phyloP scores from a whole-genome alignment of 2,113 vertebrate species.

The Sphaerodactylus townsendi region DNA sequence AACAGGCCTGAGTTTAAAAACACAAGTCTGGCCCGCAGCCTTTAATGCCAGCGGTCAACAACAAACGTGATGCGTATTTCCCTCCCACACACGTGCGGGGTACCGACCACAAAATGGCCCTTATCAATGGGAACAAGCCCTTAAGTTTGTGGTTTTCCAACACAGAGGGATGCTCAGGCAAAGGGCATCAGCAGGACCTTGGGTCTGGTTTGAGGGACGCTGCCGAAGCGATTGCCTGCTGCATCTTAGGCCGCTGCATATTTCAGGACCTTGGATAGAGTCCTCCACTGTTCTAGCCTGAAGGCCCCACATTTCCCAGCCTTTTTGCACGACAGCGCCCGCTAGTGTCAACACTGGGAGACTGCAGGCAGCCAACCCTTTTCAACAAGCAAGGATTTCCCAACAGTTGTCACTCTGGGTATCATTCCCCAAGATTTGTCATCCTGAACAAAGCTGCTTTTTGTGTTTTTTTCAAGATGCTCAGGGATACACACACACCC shows the following conservation, averaged over 20 bases:
- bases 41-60: background rate
- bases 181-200: background rate
- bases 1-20: background rate
- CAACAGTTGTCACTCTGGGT: background rate
- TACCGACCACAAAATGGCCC: background rate
- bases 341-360: background rate
- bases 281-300: background rate
- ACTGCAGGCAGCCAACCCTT: background rate
- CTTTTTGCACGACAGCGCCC: background rate
- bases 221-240: background rate
- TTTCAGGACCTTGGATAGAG: constrained; percentile 26
- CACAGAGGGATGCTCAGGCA: background rate
- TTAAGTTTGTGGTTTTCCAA: background rate
- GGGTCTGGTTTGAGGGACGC: background rate
- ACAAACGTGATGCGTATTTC: background rate
- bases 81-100: too few relatives aligned
- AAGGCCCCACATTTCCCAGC: background rate
- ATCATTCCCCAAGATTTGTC: background rate
- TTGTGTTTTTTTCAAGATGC: background rate
- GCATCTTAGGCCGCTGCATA: background rate
- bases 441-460: background rate
- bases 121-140: background rate
- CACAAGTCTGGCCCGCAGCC: background rate
- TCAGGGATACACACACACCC: background rate
- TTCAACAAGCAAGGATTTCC: background rate